Conservation (phyloP, 2,113 vertebrate genomes). For the Promerops cafer region DNA sequence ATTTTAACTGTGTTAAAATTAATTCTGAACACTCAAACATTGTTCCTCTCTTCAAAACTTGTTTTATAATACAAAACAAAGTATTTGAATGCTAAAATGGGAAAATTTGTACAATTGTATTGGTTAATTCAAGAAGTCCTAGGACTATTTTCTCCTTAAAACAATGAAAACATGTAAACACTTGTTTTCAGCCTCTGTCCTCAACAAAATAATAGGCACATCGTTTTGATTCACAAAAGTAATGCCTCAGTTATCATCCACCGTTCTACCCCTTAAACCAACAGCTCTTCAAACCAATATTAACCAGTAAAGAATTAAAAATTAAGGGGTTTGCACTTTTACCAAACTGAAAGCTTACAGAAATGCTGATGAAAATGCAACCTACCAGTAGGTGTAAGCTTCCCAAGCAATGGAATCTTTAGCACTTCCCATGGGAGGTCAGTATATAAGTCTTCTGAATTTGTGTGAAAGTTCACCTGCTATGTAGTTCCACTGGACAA, state of each 20-base stretch:
- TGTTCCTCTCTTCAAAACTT: background rate
- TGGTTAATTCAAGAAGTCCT: background rate
- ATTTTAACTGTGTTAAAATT: background rate
- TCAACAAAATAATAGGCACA: background rate
- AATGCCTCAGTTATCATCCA: background rate
- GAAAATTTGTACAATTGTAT: background rate
- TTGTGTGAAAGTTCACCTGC: background rate
- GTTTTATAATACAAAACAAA: background rate
- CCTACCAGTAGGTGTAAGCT: background rate
- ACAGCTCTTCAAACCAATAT: background rate
- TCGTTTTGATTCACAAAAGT: background rate
- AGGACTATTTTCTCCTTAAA: background rate
- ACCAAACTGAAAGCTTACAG: background rate
- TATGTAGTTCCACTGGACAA: background rate
- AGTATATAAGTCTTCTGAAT: background rate
- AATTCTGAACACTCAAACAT: background rate
- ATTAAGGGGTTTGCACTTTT: background rate
- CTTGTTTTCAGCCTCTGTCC: background rate
- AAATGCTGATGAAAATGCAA: background rate
- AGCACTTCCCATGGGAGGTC: background rate
- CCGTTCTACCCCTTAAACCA: background rate
- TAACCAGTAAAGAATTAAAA: background rate
- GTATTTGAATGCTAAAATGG: background rate
- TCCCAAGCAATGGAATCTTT: background rate
- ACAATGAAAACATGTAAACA: background rate